Evolutionary conservation across 2,888 invertebrate genomes (phyloP), one percentile per base, ranked within the genome.

Genomic region (Allygus modestus): DNA sequence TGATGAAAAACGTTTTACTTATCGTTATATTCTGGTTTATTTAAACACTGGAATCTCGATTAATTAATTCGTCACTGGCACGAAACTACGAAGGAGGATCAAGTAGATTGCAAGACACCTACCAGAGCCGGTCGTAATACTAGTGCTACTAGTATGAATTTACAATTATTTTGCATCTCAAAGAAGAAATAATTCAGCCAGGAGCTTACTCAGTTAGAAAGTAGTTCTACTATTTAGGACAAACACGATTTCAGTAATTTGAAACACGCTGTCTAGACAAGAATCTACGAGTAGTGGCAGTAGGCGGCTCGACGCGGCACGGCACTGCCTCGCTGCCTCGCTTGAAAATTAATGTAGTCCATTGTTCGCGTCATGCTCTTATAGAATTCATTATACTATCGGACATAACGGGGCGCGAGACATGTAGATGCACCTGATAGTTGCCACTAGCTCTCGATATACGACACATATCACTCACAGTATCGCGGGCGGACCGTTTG

Each of bases 181-280:
- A 28, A 2, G 17, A 31, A 15, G 65, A 1, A 65, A 65, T 65
- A 65, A 28, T 20, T 65, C 65, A 65, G 17, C 28, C 54, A 54
- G 23, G 54, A 31, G 71, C 20, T 9, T 20, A 23, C 71, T 71
- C 37, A 0, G 71, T 37, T 71, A 71, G 71, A 71, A 71, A 71
- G 71, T 71, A 71, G 37, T 37, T 23, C 23, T 71, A n/a, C 20
- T 71, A 71, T 71, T 71, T 71, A 71, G 71, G 71, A 71, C 71
- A 71, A 41, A 71, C 71, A 71, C 23, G 41, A 41, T 71, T 71
- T 71, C 71, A 71, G 71, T 71, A 71, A 71, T 71, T 71, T 71
- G 23, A 41, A 71, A 65, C 65, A 65, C 65, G 65, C 28, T 65
- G 65, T 41, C 33, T 20, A 71, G 71, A 41, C 71, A 71, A 71